These are phyloP conservation scores for Lasaia peninsularis DNA, from an alignment of 1,140 invertebrate genomes.

Conservation along the genomic window DNA sequence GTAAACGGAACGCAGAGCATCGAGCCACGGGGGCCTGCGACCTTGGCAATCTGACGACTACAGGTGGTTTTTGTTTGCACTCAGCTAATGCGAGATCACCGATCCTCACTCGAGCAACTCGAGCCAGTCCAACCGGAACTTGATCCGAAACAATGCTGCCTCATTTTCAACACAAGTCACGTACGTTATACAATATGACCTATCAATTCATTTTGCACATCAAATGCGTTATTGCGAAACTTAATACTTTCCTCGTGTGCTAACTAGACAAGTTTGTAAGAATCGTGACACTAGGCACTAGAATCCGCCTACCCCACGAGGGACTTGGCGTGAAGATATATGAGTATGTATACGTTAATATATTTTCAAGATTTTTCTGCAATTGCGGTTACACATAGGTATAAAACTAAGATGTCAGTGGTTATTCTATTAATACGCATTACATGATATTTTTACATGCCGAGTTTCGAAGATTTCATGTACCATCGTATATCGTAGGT, in stretches of 20 bases:
- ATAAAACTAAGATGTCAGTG: too few relatives aligned
- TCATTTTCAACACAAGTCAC: slow-evolving; percentile 24
- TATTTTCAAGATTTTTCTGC: not conserved
- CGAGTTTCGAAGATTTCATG: not conserved
- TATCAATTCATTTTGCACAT: slow-evolving; percentile 5
- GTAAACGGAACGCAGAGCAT: slow-evolving; percentile 67
- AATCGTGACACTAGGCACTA: too few relatives aligned
- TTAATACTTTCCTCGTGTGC: not conserved
- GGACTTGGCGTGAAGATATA: too few relatives aligned
- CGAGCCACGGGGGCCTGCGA: slow-evolving; percentile 65
- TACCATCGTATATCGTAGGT: not conserved
- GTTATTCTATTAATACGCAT: not conserved
- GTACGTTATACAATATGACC: slow-evolving; percentile 17
- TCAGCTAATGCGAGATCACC: slow-evolving; percentile 46
- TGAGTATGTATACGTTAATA: not conserved
- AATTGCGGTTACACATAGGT: too few relatives aligned
- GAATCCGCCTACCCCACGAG: too few relatives aligned
- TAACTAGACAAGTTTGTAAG: too few relatives aligned
- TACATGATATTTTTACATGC: not conserved
- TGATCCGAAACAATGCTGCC: slow-evolving; percentile 41
- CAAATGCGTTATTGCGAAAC: not conserved
- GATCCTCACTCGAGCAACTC: slow-evolving; percentile 38
- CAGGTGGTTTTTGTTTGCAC: slow-evolving; percentile 75
- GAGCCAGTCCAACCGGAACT: slow-evolving; percentile 52
- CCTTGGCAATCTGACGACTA: slow-evolving; percentile 70